Conservation (phyloP, 2,888 invertebrate species). For the Oasisia sp. region DNA sequence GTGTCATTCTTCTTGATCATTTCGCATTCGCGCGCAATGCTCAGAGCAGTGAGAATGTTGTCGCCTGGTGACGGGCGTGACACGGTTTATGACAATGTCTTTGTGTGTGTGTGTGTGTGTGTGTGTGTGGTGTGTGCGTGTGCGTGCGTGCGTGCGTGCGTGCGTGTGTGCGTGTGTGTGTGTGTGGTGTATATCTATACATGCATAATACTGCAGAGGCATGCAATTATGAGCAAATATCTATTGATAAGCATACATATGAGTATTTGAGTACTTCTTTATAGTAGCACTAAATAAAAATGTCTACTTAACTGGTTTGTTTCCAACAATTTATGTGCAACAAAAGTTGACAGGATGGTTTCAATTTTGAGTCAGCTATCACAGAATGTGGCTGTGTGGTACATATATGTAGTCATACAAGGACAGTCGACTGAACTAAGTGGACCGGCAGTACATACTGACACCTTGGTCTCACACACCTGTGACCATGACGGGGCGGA, state of each 20-base stretch:
- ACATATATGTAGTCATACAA: background rate
- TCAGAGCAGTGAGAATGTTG: conserved; percentile 85
- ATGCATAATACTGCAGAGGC: background rate
- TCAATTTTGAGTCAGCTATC: background rate
- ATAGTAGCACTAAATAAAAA: too few species aligned
- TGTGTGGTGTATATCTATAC: background rate
- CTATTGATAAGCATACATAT: background rate
- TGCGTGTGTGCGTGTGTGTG: too few species aligned
- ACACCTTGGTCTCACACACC: conserved; percentile 68
- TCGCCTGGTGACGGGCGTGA: conserved; percentile 66
- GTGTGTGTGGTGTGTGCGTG: background rate
- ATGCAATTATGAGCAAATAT: background rate
- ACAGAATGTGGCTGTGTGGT: background rate
- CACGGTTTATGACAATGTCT: background rate
- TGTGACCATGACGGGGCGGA: conserved; percentile 96
- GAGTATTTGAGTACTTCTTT: too few species aligned
- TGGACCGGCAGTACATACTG: background rate
- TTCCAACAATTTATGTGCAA: too few species aligned
- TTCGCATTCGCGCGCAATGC: conserved; percentile 84
- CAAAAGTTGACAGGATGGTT: too few species aligned
- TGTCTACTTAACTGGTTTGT: too few species aligned
- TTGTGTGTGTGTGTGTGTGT: background rate
- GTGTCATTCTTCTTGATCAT: conserved; percentile 75
- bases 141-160: background rate
- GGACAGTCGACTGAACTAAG: background rate